These are phyloP conservation scores for Drosophila paucipuncta DNA, from an alignment of 2,888 invertebrate species.

Conservation along the genomic window DNA sequence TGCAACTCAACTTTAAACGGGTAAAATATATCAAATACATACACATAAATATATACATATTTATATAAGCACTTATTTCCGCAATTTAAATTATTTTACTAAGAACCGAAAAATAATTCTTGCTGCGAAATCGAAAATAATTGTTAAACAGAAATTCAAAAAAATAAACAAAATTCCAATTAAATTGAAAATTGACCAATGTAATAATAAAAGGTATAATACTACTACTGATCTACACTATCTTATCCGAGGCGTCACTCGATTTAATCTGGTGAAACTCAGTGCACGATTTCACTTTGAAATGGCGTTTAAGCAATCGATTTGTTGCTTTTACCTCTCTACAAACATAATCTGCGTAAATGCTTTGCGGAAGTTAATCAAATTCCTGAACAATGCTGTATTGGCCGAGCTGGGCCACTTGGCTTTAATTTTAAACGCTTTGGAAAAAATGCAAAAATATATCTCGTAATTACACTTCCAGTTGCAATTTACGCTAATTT, in stretches of 20 bases:
- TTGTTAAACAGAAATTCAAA: not conserved
- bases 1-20: not conserved
- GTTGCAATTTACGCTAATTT: slow-evolving; percentile 58
- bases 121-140: not conserved
- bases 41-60: not conserved
- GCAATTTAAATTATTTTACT: not conserved
- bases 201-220: too few species aligned
- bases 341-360: slow-evolving; percentile 61
- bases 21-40: slow-evolving; percentile 7
- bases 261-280: slow-evolving; percentile 40
- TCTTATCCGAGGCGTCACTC: slow-evolving; percentile 9
- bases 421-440: slow-evolving; percentile 31
- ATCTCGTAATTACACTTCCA: slow-evolving; percentile 58
- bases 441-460: slow-evolving; percentile 45
- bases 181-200: not conserved
- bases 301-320: slow-evolving; percentile 39
- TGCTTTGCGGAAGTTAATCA: slow-evolving; percentile 63
- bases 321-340: slow-evolving; percentile 41
- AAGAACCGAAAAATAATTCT: not conserved
- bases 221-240: not conserved
- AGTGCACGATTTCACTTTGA: slow-evolving; percentile 49
- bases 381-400: slow-evolving; percentile 50
- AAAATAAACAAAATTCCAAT: not conserved
- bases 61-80: not conserved
- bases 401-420: slow-evolving; percentile 23